Evolutionary conservation across 2,888 invertebrate species (phyloP).

Genomic region (Spialia ferax): DNA sequence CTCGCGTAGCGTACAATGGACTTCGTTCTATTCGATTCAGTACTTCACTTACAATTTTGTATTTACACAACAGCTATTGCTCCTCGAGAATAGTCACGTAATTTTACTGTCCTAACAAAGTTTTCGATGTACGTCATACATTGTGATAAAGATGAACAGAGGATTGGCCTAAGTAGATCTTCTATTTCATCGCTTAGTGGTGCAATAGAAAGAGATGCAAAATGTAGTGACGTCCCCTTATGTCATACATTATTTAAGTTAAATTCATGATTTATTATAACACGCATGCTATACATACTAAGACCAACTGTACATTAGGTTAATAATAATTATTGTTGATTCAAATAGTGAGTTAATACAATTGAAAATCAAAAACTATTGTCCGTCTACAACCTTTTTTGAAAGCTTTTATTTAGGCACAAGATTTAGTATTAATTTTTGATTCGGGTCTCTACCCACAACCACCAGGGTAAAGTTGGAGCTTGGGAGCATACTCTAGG

Average conservation of each 20-base stretch:
- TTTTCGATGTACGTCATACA: conserved; percentile 41
- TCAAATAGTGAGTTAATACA: too few relatives aligned
- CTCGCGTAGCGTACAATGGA: conserved; percentile 28
- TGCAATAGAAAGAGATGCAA: conserved; percentile 43
- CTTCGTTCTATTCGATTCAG: conserved; percentile 4
- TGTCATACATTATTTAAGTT: neutral
- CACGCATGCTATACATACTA: too few relatives aligned
- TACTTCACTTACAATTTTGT: neutral
- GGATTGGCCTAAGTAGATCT: conserved; percentile 32
- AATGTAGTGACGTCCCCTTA: conserved; percentile 44
- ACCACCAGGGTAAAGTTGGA: too few relatives aligned
- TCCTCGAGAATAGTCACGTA: conserved; percentile 15
- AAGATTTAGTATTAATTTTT: too few relatives aligned
- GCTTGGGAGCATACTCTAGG: too few relatives aligned
- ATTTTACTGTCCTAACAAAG: neutral
- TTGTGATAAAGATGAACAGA: conserved; percentile 11
- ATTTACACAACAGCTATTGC: conserved; percentile 54
- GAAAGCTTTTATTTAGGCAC: too few relatives aligned
- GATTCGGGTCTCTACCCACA: too few relatives aligned
- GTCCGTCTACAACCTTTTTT: too few relatives aligned
- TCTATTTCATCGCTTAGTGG: conserved; percentile 36
- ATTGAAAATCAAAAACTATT: too few relatives aligned
- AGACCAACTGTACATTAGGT: too few relatives aligned
- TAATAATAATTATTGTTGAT: too few relatives aligned
- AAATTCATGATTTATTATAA: too few relatives aligned